Evolutionary conservation across 2,113 vertebrate genomes (phyloP).

Genomic region (Geococcyx californianus): DNA sequence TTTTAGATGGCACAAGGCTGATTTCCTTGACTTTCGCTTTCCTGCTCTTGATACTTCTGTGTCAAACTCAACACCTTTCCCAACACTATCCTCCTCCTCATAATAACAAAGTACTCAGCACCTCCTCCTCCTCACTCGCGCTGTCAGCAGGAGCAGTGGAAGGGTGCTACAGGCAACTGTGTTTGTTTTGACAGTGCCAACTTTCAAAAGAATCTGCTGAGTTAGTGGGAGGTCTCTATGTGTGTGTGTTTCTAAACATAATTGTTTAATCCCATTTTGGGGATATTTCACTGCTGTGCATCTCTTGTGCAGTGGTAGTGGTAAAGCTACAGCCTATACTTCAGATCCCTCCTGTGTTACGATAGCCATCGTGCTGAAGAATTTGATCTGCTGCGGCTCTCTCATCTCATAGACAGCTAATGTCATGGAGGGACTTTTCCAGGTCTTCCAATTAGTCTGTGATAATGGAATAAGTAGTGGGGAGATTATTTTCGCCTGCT

Average conservation of each 20-base stretch:
- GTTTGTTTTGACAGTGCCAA: constrained; percentile 66
- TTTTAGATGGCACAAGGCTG: constrained; percentile 58
- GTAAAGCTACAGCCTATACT: background rate
- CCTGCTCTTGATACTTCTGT: constrained; percentile 50
- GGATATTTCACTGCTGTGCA: background rate
- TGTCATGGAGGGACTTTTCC: background rate
- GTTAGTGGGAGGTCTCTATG: constrained; percentile 36
- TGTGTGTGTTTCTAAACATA: constrained; percentile 35
- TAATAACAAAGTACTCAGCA: constrained; percentile 67
- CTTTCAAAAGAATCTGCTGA: constrained; percentile 57
- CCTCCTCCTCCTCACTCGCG: constrained; percentile 65
- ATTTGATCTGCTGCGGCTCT: background rate
- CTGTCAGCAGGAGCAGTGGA: constrained; percentile 61
- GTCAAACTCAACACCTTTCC: constrained; percentile 71
- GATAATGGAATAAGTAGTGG: background rate
- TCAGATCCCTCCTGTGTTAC: background rate
- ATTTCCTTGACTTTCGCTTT: constrained; percentile 63
- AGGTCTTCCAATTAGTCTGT: background rate
- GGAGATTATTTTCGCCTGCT: background rate
- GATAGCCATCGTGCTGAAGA: background rate
- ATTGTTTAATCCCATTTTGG: background rate
- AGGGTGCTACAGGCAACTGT: constrained; percentile 54
- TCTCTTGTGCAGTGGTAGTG: background rate
- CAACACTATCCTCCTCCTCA: constrained; percentile 66
- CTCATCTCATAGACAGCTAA: background rate